phyloP scores from a whole-genome alignment of 2,888 invertebrate species.

The Lysandra bellargus region DNA sequence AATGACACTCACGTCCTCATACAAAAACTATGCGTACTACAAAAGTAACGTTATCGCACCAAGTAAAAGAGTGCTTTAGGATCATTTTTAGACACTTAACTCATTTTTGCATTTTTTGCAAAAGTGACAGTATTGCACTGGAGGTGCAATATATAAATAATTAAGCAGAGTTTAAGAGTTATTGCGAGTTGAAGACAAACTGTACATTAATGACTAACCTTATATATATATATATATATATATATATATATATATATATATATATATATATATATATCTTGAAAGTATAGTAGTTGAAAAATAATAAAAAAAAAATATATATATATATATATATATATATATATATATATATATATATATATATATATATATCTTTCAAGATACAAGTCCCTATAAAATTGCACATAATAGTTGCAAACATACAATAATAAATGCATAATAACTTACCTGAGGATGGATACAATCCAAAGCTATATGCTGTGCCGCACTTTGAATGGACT shows the following conservation, averaged over 20 bases:
- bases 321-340: background rate
- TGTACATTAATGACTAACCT: background rate
- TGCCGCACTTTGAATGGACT: conserved; percentile 64
- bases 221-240: background rate
- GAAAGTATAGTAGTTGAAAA: no score
- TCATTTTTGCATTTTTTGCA: no score
- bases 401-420: background rate
- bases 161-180: background rate
- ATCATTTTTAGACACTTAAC: no score
- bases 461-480: conserved; percentile 72
- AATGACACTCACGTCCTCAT: no score
- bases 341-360: background rate
- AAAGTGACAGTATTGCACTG: no score
- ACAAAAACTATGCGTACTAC: no score
- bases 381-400: background rate
- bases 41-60: no score
- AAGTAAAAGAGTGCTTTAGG: no score
- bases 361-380: background rate
- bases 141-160: no score
- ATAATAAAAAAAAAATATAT: no score
- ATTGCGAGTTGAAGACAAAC: background rate
- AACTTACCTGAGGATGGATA: conserved; percentile 68
- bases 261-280: background rate
- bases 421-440: background rate
- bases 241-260: background rate